Base-by-base conservation (phyloP, 53 echinoderm and acorn worm genomes). In the Holothuria scabra region DNA sequence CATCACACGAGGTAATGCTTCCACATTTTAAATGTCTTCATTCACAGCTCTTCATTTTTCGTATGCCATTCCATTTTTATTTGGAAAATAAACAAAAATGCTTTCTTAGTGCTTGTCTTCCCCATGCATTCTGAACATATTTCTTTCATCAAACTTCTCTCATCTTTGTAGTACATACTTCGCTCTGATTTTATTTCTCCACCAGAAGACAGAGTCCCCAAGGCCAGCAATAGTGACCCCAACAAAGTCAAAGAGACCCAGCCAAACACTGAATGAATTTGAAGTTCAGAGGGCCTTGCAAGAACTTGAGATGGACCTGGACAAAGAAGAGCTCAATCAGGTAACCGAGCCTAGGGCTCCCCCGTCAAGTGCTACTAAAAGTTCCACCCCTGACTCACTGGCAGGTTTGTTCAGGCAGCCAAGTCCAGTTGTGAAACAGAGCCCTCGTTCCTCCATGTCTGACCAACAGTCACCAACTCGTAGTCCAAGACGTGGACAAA, bases 281-380 rank as follows among this genome's bases (percentile, higher is more conserved):
- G 96, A 96, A 41, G 93, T 96, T 11, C 93, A 96, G 88, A 89
- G 85, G 28, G 90, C 91, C n/a, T 80, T 96, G 60, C 66, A 87
- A 67, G 93, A 96, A 60, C 88, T 96, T 14, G 96, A 93, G 85
- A 85, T 79, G 61, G 91, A 96, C 34, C 62, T 81, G 64, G 62
- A 78, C 52, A 18, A 52, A 52, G 41, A 41, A 41, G 52, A 52
- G 1, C 18, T 52, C 52, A 52, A 52, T 52, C 52, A 52, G 52
- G 60, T 58, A 79, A 31, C 58, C 0, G 60, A 37, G 29, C 14
- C 57, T 59, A 79, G 59, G 25, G 59, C 79, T 79, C 57, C 79
- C 79, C 28, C 55, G 60, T 56, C 59, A 58, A 24, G 52, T 26
- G 16, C 52, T 60, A 20, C 79, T 33, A n/a, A 58, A 79, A 37